phyloP scores from a whole-genome alignment of 2,113 vertebrate species.

The Ascaphus truei region DNA sequence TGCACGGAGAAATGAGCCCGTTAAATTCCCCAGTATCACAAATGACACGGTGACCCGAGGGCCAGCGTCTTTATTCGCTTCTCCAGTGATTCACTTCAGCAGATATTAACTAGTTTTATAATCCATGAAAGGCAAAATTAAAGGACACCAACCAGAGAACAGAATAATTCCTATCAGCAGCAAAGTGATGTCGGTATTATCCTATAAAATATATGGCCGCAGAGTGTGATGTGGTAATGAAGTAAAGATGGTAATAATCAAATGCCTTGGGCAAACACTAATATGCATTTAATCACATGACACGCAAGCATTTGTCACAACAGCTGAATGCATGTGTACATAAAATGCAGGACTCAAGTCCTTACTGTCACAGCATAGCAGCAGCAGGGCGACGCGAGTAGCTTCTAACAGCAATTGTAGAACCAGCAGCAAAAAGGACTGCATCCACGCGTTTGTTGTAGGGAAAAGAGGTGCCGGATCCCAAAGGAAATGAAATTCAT shows the following conservation, averaged over 20 bases:
- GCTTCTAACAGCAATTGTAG: neutral
- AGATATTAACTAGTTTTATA: conserved; percentile 96
- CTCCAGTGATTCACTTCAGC: conserved; percentile 89
- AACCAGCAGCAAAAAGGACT: no score
- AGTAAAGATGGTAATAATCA: conserved; percentile 82
- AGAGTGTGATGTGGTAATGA: conserved; percentile 81
- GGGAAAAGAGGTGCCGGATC: no score
- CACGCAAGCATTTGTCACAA: conserved; percentile 76
- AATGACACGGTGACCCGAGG: conserved; percentile 88
- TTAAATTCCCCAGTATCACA: conserved; percentile 94
- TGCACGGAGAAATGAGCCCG: conserved; percentile 96
- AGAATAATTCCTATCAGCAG: conserved; percentile 83
- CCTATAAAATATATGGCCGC: conserved; percentile 81
- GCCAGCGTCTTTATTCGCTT: conserved; percentile 91
- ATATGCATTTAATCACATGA: conserved; percentile 86
- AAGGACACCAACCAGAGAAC: conserved; percentile 88
- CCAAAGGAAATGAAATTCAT: no score
- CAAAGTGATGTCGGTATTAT: conserved; percentile 82
- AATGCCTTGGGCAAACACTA: conserved; percentile 80
- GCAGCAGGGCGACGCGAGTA: conserved; percentile 63
- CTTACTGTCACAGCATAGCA: conserved; percentile 72
- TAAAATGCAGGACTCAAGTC: conserved; percentile 74
- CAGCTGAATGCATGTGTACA: conserved; percentile 73
- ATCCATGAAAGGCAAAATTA: conserved; percentile 92
- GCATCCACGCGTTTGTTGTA: no score